phyloP scores from a whole-genome alignment of 2,797 vertebrate genomes.

The Karalla daura region DNA sequence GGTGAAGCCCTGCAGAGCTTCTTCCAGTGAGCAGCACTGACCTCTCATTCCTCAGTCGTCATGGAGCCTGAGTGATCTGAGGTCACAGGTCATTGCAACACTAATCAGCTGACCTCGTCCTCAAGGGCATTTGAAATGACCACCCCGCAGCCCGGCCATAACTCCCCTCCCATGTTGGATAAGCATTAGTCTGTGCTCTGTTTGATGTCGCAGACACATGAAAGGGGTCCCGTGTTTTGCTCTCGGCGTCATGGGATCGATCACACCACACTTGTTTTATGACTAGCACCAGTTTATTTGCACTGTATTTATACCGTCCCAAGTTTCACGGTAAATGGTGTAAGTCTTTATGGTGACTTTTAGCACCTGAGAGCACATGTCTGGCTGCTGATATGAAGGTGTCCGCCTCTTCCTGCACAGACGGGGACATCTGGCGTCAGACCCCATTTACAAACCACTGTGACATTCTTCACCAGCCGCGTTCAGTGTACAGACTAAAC shows the following conservation, averaged over 20 bases:
- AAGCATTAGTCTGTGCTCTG: conserved; percentile 30
- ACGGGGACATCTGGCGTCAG: conserved; percentile 50
- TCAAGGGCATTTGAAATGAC: conserved; percentile 73
- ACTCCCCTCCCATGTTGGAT: conserved; percentile 49
- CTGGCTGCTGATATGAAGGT: conserved; percentile 3
- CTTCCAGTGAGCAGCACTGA: conserved; percentile 60
- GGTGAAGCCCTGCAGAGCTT: conserved; percentile 48
- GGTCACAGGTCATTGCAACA: conserved; percentile 67
- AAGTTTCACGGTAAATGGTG: not conserved
- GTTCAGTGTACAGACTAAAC: conserved; percentile 49
- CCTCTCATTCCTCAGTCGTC: conserved; percentile 74
- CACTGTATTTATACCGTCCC: not conserved
- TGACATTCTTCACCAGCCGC: conserved; percentile 71
- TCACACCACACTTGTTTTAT: conserved; percentile 6
- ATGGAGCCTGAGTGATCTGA: conserved; percentile 62
- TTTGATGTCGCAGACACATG: conserved; percentile 41
- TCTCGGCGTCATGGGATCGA: conserved; percentile 1
- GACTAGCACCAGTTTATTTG: not conserved
- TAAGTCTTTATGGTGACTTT: not conserved
- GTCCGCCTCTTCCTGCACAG: conserved; percentile 11
- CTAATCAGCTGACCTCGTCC: conserved; percentile 74
- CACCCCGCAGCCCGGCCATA: conserved; percentile 54
- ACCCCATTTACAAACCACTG: conserved; percentile 55
- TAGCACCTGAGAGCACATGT: not conserved
- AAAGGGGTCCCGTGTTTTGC: conserved; percentile 13